Percentiles rank a stretch among this genome's conserved stretches.
Conservation (phyloP, 2,888 invertebrate species). For the Drosophila borborema region DNA sequence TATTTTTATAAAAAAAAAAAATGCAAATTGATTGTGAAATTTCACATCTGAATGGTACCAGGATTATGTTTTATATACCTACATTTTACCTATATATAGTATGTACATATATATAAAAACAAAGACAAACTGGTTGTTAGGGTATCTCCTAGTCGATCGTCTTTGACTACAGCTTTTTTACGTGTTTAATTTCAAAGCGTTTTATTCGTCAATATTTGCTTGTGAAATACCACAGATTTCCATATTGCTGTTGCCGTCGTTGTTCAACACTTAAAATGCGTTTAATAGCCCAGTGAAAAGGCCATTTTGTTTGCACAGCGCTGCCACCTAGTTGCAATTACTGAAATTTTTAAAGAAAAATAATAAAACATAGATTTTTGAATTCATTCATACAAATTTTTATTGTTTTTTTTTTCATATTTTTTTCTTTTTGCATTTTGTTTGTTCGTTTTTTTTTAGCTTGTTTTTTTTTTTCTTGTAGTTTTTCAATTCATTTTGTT, state of each 20-base stretch:
- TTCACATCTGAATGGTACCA: too few species aligned
- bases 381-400: conserved; percentile 84
- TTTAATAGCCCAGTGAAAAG: neutral
- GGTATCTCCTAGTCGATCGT: neutral
- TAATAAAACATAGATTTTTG: conserved; percentile 66
- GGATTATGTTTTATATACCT: too few species aligned
- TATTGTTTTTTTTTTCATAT: conserved; percentile 76
- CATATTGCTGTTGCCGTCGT: conserved; percentile 21
- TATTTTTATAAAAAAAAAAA: too few species aligned
- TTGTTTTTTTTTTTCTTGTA: conserved; percentile 56
- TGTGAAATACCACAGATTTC: conserved; percentile 23
- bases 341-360: conserved; percentile 1
- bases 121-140: neutral
- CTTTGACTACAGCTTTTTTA: neutral
- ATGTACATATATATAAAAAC: too few species aligned
- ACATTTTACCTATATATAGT: too few species aligned
- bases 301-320: neutral
- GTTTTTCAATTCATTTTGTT: conserved; percentile 77
- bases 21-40: too few species aligned
- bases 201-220: conserved; percentile 1
- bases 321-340: conserved; percentile 9
- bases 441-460: conserved; percentile 56
- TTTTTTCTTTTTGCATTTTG: conserved; percentile 73
- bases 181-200: neutral
- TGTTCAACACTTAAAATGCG: conserved; percentile 11